Evolutionary conservation across 2,888 invertebrate species (phyloP).

Genomic region (Xanthia icteritia): DNA sequence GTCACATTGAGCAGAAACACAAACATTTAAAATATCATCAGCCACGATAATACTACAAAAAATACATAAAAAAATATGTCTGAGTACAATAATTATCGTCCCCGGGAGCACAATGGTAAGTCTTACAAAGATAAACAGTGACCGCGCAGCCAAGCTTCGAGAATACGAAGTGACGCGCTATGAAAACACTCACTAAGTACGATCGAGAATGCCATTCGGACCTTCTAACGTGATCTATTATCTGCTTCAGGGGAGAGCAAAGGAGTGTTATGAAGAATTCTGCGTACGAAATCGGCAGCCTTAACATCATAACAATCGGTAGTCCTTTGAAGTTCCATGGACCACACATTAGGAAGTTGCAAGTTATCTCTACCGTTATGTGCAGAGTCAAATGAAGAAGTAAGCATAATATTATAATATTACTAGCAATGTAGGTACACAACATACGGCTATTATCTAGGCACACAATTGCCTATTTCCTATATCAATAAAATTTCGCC

Average conservation of each 20-base stretch:
- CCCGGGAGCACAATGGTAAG: constrained; percentile 82
- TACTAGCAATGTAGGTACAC: neutral
- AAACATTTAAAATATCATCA: constrained; percentile 89
- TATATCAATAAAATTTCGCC: constrained; percentile 46
- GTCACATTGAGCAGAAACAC: constrained; percentile 88
- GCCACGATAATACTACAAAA: constrained; percentile 75
- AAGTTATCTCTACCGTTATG: constrained; percentile 13
- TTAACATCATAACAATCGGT: constrained; percentile 49
- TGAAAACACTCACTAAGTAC: constrained; percentile 72
- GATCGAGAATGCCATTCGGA: constrained; percentile 63
- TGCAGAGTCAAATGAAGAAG: neutral
- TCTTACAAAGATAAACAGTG: constrained; percentile 85
- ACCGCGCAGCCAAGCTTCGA: constrained; percentile 72
- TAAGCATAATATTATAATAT: neutral
- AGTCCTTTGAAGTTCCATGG: constrained; percentile 62
- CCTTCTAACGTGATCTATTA: constrained; percentile 34
- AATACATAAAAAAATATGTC: constrained; percentile 73
- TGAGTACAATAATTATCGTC: constrained; percentile 82
- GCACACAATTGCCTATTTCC: constrained; percentile 32
- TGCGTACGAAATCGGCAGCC: constrained; percentile 55
- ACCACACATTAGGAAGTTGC: constrained; percentile 66
- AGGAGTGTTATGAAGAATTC: constrained; percentile 63
- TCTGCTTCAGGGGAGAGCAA: constrained; percentile 54
- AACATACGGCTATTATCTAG: constrained; percentile 1
- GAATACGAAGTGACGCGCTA: constrained; percentile 73